These are phyloP conservation scores for Eurypyga helias DNA, from an alignment of 2,113 vertebrate species.

Conservation along the genomic window DNA sequence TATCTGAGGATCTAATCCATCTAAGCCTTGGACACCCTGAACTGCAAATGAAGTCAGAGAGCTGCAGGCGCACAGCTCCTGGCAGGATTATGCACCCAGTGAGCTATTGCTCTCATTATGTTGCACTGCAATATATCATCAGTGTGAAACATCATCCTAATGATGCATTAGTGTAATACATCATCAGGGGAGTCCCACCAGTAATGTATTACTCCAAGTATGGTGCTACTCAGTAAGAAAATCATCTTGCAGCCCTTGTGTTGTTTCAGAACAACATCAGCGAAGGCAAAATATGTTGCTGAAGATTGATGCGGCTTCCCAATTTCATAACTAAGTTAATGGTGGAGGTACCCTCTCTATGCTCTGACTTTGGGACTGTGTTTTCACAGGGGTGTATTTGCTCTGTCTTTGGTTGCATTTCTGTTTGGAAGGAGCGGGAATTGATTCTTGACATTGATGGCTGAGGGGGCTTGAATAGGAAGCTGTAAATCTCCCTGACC, in stretches of 20 bases:
- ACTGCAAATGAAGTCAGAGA: conserved; percentile 50
- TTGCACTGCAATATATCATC: conserved; percentile 70
- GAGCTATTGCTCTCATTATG: conserved; percentile 78
- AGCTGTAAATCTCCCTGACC: background rate
- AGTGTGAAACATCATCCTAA: conserved; percentile 74
- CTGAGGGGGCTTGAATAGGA: background rate
- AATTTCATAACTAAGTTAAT: background rate
- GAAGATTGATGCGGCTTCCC: conserved; percentile 3
- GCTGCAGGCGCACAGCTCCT: conserved; percentile 38
- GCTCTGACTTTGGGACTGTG: background rate
- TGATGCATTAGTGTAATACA: conserved; percentile 77
- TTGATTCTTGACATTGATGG: conserved; percentile 37
- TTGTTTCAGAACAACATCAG: conserved; percentile 1
- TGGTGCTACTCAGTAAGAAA: conserved; percentile 39
- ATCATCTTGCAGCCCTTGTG: background rate
- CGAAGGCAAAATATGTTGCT: background rate
- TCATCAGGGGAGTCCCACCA: conserved; percentile 73
- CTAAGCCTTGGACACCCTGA: conserved; percentile 20
- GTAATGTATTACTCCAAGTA: conserved; percentile 63
- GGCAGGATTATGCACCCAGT: conserved; percentile 68
- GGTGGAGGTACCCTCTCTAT: background rate
- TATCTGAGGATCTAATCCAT: conserved; percentile 33
- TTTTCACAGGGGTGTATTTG: background rate
- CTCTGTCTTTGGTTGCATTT: background rate
- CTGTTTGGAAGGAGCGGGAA: background rate